Percentiles rank a stretch among this genome's conserved stretches.
phyloP scores from a whole-genome alignment of 2,888 invertebrate genomes.

The Euclidia mi region DNA sequence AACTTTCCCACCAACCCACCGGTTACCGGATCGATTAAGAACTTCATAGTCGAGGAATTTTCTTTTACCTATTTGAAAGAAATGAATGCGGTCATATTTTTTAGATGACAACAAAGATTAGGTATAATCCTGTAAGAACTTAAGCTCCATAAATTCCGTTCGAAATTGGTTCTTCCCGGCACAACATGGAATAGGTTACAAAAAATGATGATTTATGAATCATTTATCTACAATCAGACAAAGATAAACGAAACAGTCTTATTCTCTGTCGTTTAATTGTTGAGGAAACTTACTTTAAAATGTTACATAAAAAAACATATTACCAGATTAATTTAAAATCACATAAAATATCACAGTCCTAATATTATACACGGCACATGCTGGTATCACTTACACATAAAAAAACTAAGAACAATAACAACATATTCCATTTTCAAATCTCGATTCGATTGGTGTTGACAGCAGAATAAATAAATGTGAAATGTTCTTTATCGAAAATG shows the following conservation, averaged over 20 bases:
- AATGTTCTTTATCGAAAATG: conserved; percentile 40
- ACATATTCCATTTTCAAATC: conserved; percentile 31
- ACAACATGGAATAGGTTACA: too few relatives aligned
- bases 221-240: too few relatives aligned
- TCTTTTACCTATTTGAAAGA: conserved; percentile 20
- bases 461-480: conserved; percentile 42
- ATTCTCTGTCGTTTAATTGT: too few relatives aligned
- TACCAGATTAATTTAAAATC: conserved; percentile 7
- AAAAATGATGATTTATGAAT: too few relatives aligned
- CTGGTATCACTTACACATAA: conserved; percentile 31
- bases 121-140: too few relatives aligned
- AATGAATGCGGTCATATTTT: neutral
- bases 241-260: too few relatives aligned
- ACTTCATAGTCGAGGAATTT: conserved; percentile 65
- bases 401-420: conserved; percentile 36
- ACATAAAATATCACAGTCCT: conserved; percentile 8
- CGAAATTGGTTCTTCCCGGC: too few relatives aligned
- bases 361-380: conserved; percentile 33
- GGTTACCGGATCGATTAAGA: conserved; percentile 56
- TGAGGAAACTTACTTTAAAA: too few relatives aligned
- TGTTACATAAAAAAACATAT: too few relatives aligned
- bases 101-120: too few relatives aligned
- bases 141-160: too few relatives aligned
- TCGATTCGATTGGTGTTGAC: conserved; percentile 23
- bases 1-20: conserved; percentile 59